phyloP scores from a whole-genome alignment of 1,140 invertebrate species.

The Belonocnema kinseyi region DNA sequence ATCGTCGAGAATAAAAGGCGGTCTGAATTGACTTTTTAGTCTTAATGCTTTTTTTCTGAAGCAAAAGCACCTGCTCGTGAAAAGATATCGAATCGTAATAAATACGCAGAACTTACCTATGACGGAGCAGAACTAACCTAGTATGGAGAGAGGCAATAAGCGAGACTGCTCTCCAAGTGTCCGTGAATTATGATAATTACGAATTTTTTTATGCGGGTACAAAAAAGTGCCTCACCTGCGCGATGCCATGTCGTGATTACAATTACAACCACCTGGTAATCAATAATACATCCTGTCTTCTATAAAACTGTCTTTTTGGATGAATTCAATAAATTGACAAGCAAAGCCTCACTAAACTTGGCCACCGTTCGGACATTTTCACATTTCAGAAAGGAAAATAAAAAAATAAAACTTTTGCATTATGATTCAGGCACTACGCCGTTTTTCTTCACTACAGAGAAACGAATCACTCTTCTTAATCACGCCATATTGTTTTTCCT shows the following conservation, averaged over 20 bases:
- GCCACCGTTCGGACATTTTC: constrained; percentile 41
- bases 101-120: constrained; percentile 45
- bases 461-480: background rate
- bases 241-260: constrained; percentile 71
- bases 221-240: constrained; percentile 71
- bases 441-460: background rate
- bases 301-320: constrained; percentile 20
- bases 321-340: constrained; percentile 45
- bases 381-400: constrained; percentile 36
- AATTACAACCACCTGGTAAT: constrained; percentile 64
- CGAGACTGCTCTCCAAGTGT: constrained; percentile 47
- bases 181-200: constrained; percentile 57
- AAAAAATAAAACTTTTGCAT: constrained; percentile 28
- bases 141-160: constrained; percentile 44
- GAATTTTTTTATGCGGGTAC: constrained; percentile 46
- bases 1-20: background rate
- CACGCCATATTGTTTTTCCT: too few species aligned
- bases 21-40: background rate
- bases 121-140: constrained; percentile 45
- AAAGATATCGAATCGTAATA: background rate
- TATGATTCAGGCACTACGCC: background rate
- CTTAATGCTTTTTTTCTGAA: background rate
- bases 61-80: background rate
- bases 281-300: constrained; percentile 62
- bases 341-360: constrained; percentile 35